Evolutionary conservation across 1,140 invertebrate species (phyloP), one percentile per base, ranked within the genome.

Genomic region (Trypoxylus dichotomus): DNA sequence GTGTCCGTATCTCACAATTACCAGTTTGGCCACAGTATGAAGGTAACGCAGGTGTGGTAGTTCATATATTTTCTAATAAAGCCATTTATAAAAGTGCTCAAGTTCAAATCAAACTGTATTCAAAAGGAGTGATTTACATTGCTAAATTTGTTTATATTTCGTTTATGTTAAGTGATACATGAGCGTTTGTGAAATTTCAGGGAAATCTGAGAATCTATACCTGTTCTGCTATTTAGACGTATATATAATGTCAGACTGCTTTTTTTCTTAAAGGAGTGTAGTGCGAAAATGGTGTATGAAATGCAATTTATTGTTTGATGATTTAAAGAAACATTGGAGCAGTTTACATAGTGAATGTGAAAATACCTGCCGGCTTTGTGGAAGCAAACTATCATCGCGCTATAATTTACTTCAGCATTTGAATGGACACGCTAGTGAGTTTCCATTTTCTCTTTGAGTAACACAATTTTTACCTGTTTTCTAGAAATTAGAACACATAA

Each of bases 361-460:
- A 41, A 76, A 80, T n/a, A 79, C 77, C 47, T 81, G 81, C 73
- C 68, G 43, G 47, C 77, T 81, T 71, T 81, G 81, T 54, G 15
- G 13, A 11, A 79, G 76, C 43, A 58, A 68, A 43, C 73, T 43
- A 8, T 32, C 19, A 15, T 72, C 75, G 37, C 79, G 43, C 24
- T 75, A 76, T 5, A 78, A 80, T 63, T 78, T 81, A 13, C 42
- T 79, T 10, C 79, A 81, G 60, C 81, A 81, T 76, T 41, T 81
- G 37, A 24, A 21, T 7, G 42, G 72, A 77, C 81, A 81, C 76
- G 74, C 54, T 13, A 76, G 81, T 81, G 76, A 76, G 63, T 68
- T 72, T 37, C 32, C 2, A 54, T 19, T 21, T 80, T 80, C 21
- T 76, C 10, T 37, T 8, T n/a, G n/a, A n/a, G n/a, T 37, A 37